Evolutionary conservation across 2,797 vertebrate species (phyloP).

Genomic region (Echiichthys vipera): DNA sequence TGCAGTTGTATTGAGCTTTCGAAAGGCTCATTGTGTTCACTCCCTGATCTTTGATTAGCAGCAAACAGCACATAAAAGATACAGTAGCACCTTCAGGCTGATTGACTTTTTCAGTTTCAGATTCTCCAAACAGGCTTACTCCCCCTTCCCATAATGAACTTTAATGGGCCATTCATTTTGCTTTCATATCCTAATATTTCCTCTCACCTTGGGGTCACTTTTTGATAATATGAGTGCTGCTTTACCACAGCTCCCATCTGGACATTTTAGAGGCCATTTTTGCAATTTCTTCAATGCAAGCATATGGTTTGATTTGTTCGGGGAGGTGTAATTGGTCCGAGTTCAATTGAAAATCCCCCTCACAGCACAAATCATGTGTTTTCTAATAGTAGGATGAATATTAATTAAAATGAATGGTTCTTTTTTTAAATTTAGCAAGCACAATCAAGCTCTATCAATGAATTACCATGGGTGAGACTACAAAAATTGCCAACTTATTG

Average conservation of each 20-base stretch:
- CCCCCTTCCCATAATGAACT: slow-evolving; percentile 28
- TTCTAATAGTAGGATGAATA: slow-evolving; percentile 23
- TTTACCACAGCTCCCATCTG: slow-evolving; percentile 37
- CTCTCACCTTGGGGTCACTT: slow-evolving; percentile 31
- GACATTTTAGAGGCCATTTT: slow-evolving; percentile 31
- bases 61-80: slow-evolving; percentile 8
- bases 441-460: not conserved
- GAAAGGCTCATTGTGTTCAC: not conserved
- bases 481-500: not conserved
- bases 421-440: not conserved
- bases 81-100: not conserved
- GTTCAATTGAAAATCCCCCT: slow-evolving; percentile 19
- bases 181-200: slow-evolving; percentile 41
- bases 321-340: slow-evolving; percentile 20
- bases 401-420: not conserved
- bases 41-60: not conserved
- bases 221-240: not conserved
- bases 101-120: slow-evolving; percentile 11
- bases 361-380: not conserved
- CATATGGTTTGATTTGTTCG: slow-evolving; percentile 35
- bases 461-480: not conserved
- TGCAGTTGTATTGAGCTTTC: not conserved
- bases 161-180: slow-evolving; percentile 37
- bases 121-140: no score
- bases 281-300: slow-evolving; percentile 26